Evolutionary conservation across 1,140 invertebrate species (phyloP).

Genomic region (Ctenoplectra terminalis): DNA sequence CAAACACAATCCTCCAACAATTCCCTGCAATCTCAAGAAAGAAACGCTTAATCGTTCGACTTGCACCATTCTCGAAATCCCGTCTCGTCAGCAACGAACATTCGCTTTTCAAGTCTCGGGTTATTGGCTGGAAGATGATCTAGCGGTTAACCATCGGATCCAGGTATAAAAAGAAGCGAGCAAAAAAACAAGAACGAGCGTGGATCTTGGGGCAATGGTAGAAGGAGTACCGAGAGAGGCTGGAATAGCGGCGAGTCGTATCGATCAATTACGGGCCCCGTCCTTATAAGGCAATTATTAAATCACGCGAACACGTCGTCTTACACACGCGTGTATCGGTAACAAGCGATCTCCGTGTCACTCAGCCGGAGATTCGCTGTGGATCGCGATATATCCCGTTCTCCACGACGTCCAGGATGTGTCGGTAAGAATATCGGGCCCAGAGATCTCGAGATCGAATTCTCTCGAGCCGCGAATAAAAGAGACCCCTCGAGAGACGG

Average conservation of each 20-base stretch:
- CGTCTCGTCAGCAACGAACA: neutral
- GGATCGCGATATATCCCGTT: slow-evolving; percentile 32
- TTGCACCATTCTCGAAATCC: neutral
- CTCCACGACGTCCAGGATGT: slow-evolving; percentile 33
- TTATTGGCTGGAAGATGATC: slow-evolving; percentile 38
- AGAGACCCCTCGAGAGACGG: slow-evolving; percentile 19
- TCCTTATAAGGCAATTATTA: slow-evolving; percentile 57
- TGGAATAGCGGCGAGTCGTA: slow-evolving; percentile 41
- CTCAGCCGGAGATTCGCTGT: slow-evolving; percentile 21
- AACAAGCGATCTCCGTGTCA: slow-evolving; percentile 56
- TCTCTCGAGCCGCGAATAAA: slow-evolving; percentile 38
- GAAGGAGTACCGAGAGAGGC: neutral
- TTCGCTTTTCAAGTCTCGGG: neutral
- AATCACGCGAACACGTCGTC: slow-evolving; percentile 58
- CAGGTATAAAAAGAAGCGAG: neutral
- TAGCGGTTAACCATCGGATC: slow-evolving; percentile 27
- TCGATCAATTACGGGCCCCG: slow-evolving; percentile 52
- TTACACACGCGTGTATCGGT: slow-evolving; percentile 53
- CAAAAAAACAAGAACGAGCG: neutral
- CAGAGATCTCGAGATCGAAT: slow-evolving; percentile 40
- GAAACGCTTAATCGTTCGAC: neutral
- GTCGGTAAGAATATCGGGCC: slow-evolving; percentile 37
- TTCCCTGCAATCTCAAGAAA: neutral
- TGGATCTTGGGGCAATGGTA: neutral
- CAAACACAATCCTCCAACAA: neutral